Percentiles rank a stretch among this genome's conserved stretches.
Conservation (phyloP, 2,113 vertebrate species). For the Puntigrus tetrazona region DNA sequence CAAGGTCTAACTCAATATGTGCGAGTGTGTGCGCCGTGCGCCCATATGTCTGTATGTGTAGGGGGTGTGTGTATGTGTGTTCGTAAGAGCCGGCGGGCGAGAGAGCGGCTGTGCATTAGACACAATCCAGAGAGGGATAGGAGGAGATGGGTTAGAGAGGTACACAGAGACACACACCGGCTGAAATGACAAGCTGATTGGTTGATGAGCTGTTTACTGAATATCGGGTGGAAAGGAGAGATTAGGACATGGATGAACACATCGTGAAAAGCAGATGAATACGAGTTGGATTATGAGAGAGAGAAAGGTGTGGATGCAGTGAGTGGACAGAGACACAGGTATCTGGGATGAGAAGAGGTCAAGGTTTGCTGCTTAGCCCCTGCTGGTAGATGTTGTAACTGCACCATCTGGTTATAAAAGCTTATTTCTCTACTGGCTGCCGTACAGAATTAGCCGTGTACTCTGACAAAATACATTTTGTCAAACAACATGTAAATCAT, state of each 20-base stretch:
- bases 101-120: constrained; percentile 44
- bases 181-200: not conserved
- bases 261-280: not conserved
- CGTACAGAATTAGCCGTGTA: not conserved
- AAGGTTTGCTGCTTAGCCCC: not conserved
- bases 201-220: constrained; percentile 35
- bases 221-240: constrained; percentile 1
- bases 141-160: not conserved
- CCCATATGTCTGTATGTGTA: constrained; percentile 40
- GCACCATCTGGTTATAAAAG: not conserved
- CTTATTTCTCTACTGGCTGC: not conserved
- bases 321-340: constrained; percentile 13
- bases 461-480: not conserved
- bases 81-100: constrained; percentile 43
- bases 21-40: constrained; percentile 47
- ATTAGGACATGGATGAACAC: constrained; percentile 15
- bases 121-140: constrained; percentile 30
- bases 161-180: constrained; percentile 4
- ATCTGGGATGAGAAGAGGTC: not conserved
- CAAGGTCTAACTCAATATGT: constrained; percentile 73
- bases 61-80: constrained; percentile 45
- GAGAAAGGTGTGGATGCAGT: constrained; percentile 1
- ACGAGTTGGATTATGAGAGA: constrained; percentile 16
- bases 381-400: constrained; percentile 1
- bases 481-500: not conserved